Evolutionary conservation across 2,113 vertebrate genomes (phyloP).

Genomic region (Copsychus sechellarum): DNA sequence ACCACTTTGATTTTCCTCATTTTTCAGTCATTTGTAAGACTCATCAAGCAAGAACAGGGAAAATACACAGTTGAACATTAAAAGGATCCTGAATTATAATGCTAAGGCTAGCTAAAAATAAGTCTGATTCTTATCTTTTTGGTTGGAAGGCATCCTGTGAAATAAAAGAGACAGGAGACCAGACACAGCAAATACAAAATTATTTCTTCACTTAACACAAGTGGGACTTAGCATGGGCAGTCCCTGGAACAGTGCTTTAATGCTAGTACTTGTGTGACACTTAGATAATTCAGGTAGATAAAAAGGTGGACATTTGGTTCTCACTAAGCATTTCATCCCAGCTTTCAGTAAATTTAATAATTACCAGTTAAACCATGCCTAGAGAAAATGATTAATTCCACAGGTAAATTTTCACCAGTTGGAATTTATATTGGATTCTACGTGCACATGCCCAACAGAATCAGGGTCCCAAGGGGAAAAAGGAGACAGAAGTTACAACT

Average conservation of each 20-base stretch:
- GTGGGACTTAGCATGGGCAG: neutral
- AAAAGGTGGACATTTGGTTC: neutral
- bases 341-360: neutral
- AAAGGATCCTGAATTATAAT: neutral
- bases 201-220: neutral
- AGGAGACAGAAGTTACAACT: neutral
- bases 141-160: neutral
- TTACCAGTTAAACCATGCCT: neutral
- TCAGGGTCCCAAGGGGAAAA: neutral
- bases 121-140: neutral
- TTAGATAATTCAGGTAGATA: neutral
- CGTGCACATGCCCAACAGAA: neutral
- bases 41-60: neutral
- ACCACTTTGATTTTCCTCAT: neutral
- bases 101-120: constrained; percentile 16
- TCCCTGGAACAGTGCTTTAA: neutral
- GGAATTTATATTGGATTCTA: neutral
- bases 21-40: neutral
- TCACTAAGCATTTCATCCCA: neutral
- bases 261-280: neutral
- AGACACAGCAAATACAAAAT: neutral
- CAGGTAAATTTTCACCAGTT: neutral
- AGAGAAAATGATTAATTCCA: neutral
- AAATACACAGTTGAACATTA: neutral
- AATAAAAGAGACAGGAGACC: neutral